Percentiles rank a stretch among this genome's conserved stretches.
phyloP scores from a whole-genome alignment of 2,113 vertebrate genomes.

The Motacilla tschutschensis region DNA sequence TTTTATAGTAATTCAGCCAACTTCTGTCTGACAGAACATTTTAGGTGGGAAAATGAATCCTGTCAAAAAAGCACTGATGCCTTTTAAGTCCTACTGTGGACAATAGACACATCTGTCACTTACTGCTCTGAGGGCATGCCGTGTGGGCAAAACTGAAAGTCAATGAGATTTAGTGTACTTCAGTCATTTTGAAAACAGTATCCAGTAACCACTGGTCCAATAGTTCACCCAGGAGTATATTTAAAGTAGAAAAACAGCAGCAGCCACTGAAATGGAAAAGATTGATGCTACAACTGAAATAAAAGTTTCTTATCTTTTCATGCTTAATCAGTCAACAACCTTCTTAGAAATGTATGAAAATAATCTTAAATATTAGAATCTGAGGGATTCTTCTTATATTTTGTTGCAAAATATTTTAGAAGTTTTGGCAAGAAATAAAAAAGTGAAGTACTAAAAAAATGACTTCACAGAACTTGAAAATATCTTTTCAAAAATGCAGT shows the following conservation, averaged over 20 bases:
- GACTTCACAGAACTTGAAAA: not conserved
- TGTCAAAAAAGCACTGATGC: slow-evolving; percentile 51
- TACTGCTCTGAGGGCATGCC: not conserved
- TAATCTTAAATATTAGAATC: not conserved
- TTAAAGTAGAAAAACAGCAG: not conserved
- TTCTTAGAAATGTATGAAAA: not conserved
- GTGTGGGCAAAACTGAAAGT: slow-evolving; percentile 46
- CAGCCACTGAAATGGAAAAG: not conserved
- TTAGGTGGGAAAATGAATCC: slow-evolving; percentile 42
- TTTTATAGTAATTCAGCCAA: not conserved
- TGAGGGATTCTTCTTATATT: not conserved
- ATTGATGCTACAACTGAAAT: not conserved
- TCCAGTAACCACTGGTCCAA: not conserved
- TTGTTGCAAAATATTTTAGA: not conserved
- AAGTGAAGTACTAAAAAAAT: not conserved
- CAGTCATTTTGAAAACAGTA: slow-evolving; percentile 25
- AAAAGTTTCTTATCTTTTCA: not conserved
- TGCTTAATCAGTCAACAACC: not conserved
- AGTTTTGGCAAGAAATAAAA: not conserved
- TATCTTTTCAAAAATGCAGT: not conserved
- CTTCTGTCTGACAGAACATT: slow-evolving; percentile 39
- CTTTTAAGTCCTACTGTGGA: slow-evolving; percentile 49
- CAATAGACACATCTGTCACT: slow-evolving; percentile 43
- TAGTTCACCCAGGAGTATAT: not conserved
- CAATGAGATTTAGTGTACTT: slow-evolving; percentile 19